phyloP scores from a whole-genome alignment of 2,888 invertebrate genomes.

The Sympetrum striolatum region DNA sequence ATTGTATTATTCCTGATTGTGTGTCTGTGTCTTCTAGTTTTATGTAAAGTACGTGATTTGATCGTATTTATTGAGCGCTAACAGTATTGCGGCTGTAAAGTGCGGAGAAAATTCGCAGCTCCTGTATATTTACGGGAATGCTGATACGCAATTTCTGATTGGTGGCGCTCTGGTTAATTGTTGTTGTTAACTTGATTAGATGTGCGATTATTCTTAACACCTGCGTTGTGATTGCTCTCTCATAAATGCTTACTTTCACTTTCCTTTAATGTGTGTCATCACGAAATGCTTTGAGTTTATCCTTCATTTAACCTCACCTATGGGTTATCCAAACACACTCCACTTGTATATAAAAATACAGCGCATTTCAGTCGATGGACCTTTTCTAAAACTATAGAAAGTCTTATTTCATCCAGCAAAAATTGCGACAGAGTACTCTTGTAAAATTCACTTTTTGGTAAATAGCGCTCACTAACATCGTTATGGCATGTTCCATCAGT shows the following conservation, averaged over 20 bases:
- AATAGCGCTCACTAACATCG: too few relatives aligned
- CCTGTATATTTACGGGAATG: not conserved
- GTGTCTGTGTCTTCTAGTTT: slow-evolving; percentile 31
- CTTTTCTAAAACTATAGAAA: too few relatives aligned
- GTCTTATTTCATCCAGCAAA: too few relatives aligned
- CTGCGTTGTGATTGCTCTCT: not conserved
- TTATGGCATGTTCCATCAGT: too few relatives aligned
- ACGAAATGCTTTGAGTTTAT: not conserved
- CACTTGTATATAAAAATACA: not conserved
- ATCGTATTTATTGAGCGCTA: not conserved
- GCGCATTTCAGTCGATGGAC: too few relatives aligned
- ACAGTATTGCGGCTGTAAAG: not conserved
- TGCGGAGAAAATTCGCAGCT: not conserved
- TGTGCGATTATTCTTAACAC: slow-evolving; percentile 16
- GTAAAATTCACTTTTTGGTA: too few relatives aligned
- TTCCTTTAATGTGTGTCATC: not conserved
- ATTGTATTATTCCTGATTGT: slow-evolving; percentile 4
- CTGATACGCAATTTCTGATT: slow-evolving; percentile 21
- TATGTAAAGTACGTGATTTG: slow-evolving; percentile 15
- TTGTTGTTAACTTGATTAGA: slow-evolving; percentile 26
- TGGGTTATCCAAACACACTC: not conserved
- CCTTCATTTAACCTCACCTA: not conserved
- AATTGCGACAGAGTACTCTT: too few relatives aligned
- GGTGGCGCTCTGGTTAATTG: slow-evolving; percentile 34
- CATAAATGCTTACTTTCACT: not conserved